Conservation (phyloP, 2,113 vertebrate species). For the Theristicus caerulescens region DNA sequence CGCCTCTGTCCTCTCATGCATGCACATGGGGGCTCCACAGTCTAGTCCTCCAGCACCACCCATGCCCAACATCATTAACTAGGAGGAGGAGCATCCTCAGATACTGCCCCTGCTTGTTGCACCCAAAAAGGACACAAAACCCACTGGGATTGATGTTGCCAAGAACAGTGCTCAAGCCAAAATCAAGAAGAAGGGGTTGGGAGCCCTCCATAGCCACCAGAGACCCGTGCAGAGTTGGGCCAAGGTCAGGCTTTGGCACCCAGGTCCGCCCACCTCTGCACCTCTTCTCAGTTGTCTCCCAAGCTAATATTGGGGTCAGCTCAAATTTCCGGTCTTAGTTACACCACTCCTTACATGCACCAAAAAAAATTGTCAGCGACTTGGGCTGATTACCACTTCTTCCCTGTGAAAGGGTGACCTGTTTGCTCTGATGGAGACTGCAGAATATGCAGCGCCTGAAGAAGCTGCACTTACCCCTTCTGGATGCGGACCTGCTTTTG, state of each 20-base stretch:
- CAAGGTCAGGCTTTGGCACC: not conserved
- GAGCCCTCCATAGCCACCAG: not conserved
- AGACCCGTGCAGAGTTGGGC: not conserved
- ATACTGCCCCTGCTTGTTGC: not conserved
- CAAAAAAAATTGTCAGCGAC: not conserved
- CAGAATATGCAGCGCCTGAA: not conserved
- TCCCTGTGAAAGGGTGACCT: not conserved
- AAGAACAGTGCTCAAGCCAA: not conserved
- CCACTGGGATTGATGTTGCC: not conserved
- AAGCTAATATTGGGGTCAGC: not conserved
- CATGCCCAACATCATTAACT: not conserved
- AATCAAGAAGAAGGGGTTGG: not conserved
- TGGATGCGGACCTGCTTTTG: not conserved
- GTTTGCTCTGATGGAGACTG: not conserved
- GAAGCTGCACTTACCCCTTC: not conserved
- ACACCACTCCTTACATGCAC: rapidly evolving
- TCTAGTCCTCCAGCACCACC: not conserved
- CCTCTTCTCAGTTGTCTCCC: not conserved
- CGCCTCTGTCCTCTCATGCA: not conserved
- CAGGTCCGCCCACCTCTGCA: not conserved
- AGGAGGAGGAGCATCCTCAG: not conserved
- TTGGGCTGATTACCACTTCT: not conserved
- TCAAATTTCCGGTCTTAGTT: not conserved
- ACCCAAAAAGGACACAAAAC: not conserved
- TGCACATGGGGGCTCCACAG: rapidly evolving